Evolutionary conservation across 2,797 vertebrate genomes (phyloP).

Genomic region (Catharus ustulatus): DNA sequence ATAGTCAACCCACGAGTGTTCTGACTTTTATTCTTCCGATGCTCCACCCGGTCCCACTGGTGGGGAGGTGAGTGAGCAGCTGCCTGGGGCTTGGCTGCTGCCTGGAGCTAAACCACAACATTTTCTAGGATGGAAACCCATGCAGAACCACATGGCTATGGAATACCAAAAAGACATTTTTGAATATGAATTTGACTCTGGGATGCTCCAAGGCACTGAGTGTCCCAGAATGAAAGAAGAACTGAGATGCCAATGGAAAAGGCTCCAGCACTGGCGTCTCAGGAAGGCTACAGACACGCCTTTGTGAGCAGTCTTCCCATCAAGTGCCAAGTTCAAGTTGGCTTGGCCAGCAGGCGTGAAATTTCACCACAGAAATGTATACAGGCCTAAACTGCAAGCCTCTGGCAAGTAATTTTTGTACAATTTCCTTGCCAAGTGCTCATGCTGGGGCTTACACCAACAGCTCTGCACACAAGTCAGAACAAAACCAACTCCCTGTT

Average conservation of each 20-base stretch:
- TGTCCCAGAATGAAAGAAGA: not conserved
- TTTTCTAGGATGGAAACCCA: not conserved
- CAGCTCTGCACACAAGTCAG: not conserved
- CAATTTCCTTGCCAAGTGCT: not conserved
- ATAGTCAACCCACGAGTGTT: not conserved
- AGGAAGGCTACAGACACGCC: not conserved
- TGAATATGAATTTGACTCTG: not conserved
- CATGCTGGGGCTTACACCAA: not conserved
- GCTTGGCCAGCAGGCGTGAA: not conserved
- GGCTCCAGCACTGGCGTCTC: not conserved
- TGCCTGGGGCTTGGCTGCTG: not conserved
- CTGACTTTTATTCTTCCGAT: not conserved
- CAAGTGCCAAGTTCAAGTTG: not conserved
- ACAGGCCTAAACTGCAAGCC: conserved; percentile 7
- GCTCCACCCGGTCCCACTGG: not conserved
- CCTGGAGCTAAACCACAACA: not conserved
- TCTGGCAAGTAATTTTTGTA: conserved; percentile 30
- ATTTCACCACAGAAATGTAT: conserved; percentile 32
- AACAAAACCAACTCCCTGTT: not conserved
- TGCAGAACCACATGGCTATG: not conserved
- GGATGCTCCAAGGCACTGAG: not conserved
- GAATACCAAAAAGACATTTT: not conserved
- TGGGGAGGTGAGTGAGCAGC: not conserved
- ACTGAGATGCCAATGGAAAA: not conserved
- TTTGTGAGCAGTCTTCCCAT: not conserved